Percentiles rank a stretch among this genome's conserved stretches.
Evolutionary conservation across 2,888 invertebrate species (phyloP).

Genomic region (Steromphala cineraria): DNA sequence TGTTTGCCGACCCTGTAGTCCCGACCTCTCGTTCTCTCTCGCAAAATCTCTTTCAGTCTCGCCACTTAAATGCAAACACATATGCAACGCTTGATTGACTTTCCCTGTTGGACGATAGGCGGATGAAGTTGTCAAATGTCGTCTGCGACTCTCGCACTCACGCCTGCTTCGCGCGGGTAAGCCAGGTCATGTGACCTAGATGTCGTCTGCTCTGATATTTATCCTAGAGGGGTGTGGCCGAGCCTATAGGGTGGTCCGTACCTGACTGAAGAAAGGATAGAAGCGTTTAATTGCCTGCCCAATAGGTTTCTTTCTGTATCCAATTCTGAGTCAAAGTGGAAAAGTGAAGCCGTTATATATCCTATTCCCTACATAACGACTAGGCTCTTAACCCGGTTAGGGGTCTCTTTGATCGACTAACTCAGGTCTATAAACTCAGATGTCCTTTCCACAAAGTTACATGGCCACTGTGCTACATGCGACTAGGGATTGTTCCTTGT

Average conservation of each 20-base stretch:
- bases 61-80: slow-evolving; percentile 6
- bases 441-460: background rate
- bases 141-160: slow-evolving; percentile 15
- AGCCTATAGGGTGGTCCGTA: background rate
- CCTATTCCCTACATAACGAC: slow-evolving; percentile 9
- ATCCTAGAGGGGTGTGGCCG: background rate
- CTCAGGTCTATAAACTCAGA: background rate
- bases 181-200: background rate
- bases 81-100: slow-evolving; percentile 11
- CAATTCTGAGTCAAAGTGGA: background rate
- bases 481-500: background rate
- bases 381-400: background rate
- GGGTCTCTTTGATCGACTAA: slow-evolving; percentile 12
- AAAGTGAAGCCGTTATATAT: background rate
- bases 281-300: background rate
- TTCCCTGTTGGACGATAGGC: background rate
- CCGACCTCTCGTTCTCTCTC: background rate
- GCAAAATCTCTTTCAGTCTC: background rate
- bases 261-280: background rate
- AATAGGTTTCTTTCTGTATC: background rate
- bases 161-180: background rate
- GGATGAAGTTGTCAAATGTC: slow-evolving; percentile 3
- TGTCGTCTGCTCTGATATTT: slow-evolving; percentile 16
- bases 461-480: background rate
- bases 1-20: background rate